phyloP scores from a whole-genome alignment of 2,797 vertebrate species.

The Urosaurus nigricauda region DNA sequence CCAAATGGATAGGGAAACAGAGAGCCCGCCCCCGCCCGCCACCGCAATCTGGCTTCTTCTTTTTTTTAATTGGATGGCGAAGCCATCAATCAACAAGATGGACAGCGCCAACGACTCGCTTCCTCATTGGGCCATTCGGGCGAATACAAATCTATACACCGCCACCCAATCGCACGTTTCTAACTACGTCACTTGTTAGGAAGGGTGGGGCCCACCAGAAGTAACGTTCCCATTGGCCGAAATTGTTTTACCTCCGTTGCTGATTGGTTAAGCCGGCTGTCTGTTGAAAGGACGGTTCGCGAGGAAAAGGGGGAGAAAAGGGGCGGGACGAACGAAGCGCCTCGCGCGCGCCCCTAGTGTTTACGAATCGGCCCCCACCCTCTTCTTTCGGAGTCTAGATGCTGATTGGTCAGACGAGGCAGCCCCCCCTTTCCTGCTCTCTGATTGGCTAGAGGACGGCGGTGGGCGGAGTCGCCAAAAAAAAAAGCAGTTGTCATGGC shows the following conservation, averaged over 20 bases:
- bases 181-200: too few relatives aligned
- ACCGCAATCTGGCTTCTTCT: too few relatives aligned
- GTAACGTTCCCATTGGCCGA: constrained; percentile 6
- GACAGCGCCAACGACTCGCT: not conserved
- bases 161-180: not conserved
- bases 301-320: rapidly evolving
- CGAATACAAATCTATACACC: constrained; percentile 1
- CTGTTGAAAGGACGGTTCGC: rapidly evolving
- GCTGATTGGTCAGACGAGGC: constrained; percentile 26
- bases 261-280: constrained; percentile 6
- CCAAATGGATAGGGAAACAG: not conserved
- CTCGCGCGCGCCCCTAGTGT: not conserved
- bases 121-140: constrained; percentile 20
- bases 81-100: not conserved
- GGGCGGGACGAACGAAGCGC: not conserved
- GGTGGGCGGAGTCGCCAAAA: constrained; percentile 62
- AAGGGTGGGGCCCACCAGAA: too few relatives aligned
- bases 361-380: too few relatives aligned
- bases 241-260: rapidly evolving
- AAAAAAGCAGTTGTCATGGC: constrained; percentile 85
- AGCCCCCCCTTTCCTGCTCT: not conserved
- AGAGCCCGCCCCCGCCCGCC: not conserved
- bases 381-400: too few relatives aligned
- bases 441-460: constrained; percentile 68
- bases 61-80: not conserved